phyloP scores from a whole-genome alignment of 1,140 invertebrate species.

The Thaumetopoea pityocampa region DNA sequence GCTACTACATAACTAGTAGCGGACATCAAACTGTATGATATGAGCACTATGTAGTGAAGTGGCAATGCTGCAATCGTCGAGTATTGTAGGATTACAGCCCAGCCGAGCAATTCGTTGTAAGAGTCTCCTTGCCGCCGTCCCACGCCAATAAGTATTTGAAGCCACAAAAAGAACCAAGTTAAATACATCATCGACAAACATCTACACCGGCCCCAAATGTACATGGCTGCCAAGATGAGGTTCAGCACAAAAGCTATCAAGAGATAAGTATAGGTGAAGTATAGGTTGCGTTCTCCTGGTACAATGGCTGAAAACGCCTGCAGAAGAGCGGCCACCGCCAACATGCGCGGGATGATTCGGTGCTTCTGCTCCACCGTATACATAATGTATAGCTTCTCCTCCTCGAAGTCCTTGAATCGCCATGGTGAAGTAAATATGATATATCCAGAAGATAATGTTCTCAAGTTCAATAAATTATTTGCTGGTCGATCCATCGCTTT shows the following conservation, averaged over 20 bases:
- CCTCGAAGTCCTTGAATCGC: constrained; percentile 75
- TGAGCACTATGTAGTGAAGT: constrained; percentile 78
- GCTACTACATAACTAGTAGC: constrained; percentile 48
- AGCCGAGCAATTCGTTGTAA: constrained; percentile 79
- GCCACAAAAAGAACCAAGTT: constrained; percentile 79
- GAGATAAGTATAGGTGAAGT: constrained; percentile 68
- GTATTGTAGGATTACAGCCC: constrained; percentile 89
- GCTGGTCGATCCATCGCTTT: too few relatives aligned
- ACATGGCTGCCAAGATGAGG: constrained; percentile 63
- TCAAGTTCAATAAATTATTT: constrained; percentile 43
- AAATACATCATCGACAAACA: constrained; percentile 78
- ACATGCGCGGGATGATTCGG: constrained; percentile 85
- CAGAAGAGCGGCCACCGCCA: constrained; percentile 82
- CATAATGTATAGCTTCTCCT: constrained; percentile 85
- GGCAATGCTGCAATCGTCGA: constrained; percentile 91
- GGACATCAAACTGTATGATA: constrained; percentile 51
- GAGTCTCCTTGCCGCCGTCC: constrained; percentile 71
- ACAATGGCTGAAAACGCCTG: constrained; percentile 80
- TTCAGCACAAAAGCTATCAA: constrained; percentile 76
- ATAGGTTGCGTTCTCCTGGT: constrained; percentile 76
- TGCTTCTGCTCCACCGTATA: constrained; percentile 86
- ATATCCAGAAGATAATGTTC: too few relatives aligned
- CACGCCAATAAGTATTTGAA: constrained; percentile 77
- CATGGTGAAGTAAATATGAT: constrained; percentile 52
- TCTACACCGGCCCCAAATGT: constrained; percentile 30